Evolutionary conservation across 2,888 invertebrate species (phyloP).

Genomic region (Herminia tarsipennalis): DNA sequence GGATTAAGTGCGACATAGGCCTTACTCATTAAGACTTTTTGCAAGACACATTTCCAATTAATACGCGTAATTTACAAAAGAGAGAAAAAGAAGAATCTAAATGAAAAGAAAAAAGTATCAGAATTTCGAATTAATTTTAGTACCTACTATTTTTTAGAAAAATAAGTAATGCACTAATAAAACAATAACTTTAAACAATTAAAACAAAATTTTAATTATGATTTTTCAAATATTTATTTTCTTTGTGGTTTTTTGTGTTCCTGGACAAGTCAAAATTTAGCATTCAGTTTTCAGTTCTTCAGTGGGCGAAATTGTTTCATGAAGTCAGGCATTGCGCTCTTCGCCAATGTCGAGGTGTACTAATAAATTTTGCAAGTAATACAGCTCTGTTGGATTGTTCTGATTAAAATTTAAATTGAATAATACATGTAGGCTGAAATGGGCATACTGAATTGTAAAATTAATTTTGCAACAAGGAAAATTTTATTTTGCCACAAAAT

Average conservation of each 20-base stretch:
- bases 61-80: no score
- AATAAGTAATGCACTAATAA: no score
- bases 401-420: slow-evolving; percentile 50
- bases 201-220: no score
- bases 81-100: no score
- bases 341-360: slow-evolving; percentile 13
- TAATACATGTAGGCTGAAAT: slow-evolving; percentile 33
- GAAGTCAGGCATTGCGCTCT: neutral
- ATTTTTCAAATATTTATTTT: no score
- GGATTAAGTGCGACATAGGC: no score
- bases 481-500: slow-evolving; percentile 20
- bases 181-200: no score
- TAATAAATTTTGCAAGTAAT: slow-evolving; percentile 40
- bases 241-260: neutral
- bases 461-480: slow-evolving; percentile 28
- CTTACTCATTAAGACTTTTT: no score
- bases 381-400: slow-evolving; percentile 31
- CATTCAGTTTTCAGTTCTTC: neutral
- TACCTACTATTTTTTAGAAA: no score
- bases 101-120: no score
- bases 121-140: no score
- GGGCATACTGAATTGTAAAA: slow-evolving; percentile 32
- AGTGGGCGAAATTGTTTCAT: neutral
- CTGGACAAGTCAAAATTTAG: neutral
- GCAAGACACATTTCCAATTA: no score